Conservation (phyloP, 2,888 invertebrate genomes). For the Nematopogon swammerdamellus region DNA sequence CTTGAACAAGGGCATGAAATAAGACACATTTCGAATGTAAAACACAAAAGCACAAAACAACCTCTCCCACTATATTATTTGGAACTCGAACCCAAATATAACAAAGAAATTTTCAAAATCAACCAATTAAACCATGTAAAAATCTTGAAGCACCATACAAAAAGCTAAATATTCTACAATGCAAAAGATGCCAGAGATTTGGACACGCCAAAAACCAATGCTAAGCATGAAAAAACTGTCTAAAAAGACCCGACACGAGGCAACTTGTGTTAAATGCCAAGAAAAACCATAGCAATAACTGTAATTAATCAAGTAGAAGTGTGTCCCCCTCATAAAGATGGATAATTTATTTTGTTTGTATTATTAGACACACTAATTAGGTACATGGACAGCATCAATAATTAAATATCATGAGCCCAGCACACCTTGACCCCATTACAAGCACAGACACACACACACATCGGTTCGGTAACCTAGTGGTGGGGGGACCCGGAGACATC, state of each 20-base stretch:
- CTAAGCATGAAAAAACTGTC: conserved; percentile 11
- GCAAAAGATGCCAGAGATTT: conserved; percentile 14
- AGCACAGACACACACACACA: no score
- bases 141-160: conserved; percentile 14
- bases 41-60: conserved; percentile 9
- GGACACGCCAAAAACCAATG: conserved; percentile 15
- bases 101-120: conserved; percentile 8
- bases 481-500: no score
- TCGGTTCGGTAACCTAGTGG: no score
- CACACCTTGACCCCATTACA: no score
- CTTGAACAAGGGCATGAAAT: conserved; percentile 7
- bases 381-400: no score
- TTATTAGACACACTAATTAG: no score
- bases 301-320: no score
- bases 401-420: no score
- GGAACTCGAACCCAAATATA: conserved; percentile 13
- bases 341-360: no score
- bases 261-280: conserved; percentile 7
- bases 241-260: conserved; percentile 12
- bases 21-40: conserved; percentile 8
- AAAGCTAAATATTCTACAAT: conserved; percentile 11
- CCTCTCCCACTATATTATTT: conserved; percentile 13
- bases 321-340: no score
- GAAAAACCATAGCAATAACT: no score
- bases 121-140: conserved; percentile 8